phyloP scores from a whole-genome alignment of 2,797 vertebrate genomes.

The Spinus pinus region DNA sequence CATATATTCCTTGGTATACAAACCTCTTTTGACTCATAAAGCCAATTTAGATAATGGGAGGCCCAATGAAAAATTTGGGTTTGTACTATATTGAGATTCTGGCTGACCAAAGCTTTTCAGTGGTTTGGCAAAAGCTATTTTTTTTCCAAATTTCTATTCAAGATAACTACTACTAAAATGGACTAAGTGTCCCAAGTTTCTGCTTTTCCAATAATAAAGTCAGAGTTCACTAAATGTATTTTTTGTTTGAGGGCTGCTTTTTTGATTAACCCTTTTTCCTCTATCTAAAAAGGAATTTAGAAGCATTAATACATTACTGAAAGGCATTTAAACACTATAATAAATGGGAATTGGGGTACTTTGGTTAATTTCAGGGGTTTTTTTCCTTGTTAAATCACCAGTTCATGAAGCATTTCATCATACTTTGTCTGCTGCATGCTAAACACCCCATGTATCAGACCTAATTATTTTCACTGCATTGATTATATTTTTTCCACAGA shows the following conservation, averaged over 20 bases:
- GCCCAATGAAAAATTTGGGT: not conserved
- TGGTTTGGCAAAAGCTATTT: not conserved
- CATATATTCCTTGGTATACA: slow-evolving; percentile 53
- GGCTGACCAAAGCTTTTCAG: not conserved
- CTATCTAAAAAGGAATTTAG: not conserved
- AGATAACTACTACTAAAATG: not conserved
- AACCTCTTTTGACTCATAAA: slow-evolving; percentile 17
- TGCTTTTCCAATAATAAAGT: not conserved
- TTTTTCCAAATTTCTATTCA: not conserved
- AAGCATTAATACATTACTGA: not conserved
- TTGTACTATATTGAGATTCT: not conserved
- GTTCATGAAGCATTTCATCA: not conserved
- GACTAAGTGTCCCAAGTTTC: not conserved
- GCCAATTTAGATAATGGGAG: slow-evolving; percentile 15
- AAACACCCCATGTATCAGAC: not conserved
- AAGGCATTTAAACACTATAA: not conserved
- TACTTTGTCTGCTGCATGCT: not conserved
- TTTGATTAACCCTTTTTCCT: not conserved
- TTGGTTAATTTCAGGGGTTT: not conserved
- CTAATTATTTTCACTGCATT: not conserved
- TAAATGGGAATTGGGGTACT: not conserved
- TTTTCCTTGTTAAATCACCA: not conserved
- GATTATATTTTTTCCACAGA: not conserved
- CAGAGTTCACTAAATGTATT: not conserved
- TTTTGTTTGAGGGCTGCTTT: not conserved